Evolutionary conservation across 2,888 invertebrate genomes (phyloP), one percentile per base, ranked within the genome.

Genomic region (Drosophila atripex): DNA sequence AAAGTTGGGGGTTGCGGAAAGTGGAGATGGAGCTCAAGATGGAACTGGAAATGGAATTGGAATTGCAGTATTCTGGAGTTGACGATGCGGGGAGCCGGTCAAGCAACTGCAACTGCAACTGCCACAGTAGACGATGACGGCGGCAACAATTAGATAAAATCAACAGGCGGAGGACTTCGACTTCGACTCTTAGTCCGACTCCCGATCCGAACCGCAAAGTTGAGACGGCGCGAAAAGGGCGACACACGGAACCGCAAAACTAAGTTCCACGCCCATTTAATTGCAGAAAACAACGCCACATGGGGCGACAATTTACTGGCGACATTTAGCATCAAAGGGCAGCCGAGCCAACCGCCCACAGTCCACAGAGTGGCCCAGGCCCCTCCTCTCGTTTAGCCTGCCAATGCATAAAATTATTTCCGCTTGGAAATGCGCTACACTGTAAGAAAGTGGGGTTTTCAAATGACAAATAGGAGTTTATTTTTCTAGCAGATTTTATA

Each of bases 311-410:
- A 70, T 61, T 72, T 77, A 78, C 70, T 69, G 85, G 75, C 79
- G 84, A 84, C 84, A 84, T 86, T 86, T 75, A 76, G 87, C 84
- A 80, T 85, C 84, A 85, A 86, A 85, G 85, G 78, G 78, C 73
- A 77, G 71, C 84, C 84, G 78, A 73, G 70, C 70, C 56, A 38
- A 21, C 59, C 75, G 70, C 53, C 71, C 77, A 60, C 41, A 21
- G 55, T 41, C 30, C 32, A 3, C 14, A 25, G 7, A 16, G 35
- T 49, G 49, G 23, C 14, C 9, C 12, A 28, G 28, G 28, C 28
- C 28, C 28, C 49, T 7, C 18, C 45, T 6, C 53, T 45, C 41
- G 2, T 16, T n/a, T 25, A 4, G 39, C 55, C 73, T 73, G 73
- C 72, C 60, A 76, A 66, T 83, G 82, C 78, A 86, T 86, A 75